Evolutionary conservation across 2,888 invertebrate species (phyloP).

Genomic region (Archaeoteleia sp.): DNA sequence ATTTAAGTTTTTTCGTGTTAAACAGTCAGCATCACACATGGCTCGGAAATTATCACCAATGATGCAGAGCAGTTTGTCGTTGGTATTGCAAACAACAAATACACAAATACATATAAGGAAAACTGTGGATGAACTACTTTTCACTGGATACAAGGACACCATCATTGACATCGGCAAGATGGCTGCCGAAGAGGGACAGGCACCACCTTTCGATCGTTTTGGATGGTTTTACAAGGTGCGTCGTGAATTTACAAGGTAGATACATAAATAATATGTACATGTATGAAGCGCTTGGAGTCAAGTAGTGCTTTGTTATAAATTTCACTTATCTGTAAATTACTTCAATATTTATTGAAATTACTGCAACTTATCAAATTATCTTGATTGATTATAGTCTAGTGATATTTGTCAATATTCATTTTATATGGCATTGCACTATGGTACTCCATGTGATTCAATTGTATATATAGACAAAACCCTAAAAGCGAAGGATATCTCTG

Average conservation of each 20-base stretch:
- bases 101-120: slow-evolving; percentile 79
- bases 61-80: slow-evolving; percentile 78
- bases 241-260: slow-evolving; percentile 51
- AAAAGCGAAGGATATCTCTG: too few relatives aligned
- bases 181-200: slow-evolving; percentile 75
- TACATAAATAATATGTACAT: slow-evolving; percentile 48
- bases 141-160: slow-evolving; percentile 87
- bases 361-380: too few relatives aligned
- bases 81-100: slow-evolving; percentile 77
- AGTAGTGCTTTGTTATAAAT: slow-evolving; percentile 42
- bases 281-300: slow-evolving; percentile 36
- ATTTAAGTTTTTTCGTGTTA: background rate
- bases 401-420: too few relatives aligned
- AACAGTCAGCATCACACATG: slow-evolving; percentile 78
- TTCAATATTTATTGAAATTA: too few relatives aligned
- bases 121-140: slow-evolving; percentile 82
- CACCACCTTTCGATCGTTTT: slow-evolving; percentile 84
- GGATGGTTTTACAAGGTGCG: slow-evolving; percentile 88
- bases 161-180: slow-evolving; percentile 81
- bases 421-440: too few relatives aligned
- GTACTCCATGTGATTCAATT: too few relatives aligned
- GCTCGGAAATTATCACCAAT: slow-evolving; percentile 79
- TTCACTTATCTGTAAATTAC: too few relatives aligned
- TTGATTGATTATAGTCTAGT: too few relatives aligned
- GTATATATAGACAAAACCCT: too few relatives aligned